Evolutionary conservation across 2,888 invertebrate genomes (phyloP).

Genomic region (Sturmia bella): DNA sequence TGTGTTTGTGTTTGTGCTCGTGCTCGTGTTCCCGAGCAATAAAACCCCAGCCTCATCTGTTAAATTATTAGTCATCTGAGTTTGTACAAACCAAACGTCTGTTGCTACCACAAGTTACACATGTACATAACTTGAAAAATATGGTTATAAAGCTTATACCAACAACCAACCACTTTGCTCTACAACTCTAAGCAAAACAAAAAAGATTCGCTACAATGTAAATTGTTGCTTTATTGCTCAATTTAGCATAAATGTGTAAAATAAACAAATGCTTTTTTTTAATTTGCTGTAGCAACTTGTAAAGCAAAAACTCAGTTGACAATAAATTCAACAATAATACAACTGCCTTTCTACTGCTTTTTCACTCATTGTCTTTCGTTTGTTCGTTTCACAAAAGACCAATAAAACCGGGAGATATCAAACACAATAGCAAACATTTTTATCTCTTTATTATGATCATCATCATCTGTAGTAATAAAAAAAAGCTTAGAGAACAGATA

Average conservation of each 20-base stretch:
- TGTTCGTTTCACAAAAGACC: not conserved
- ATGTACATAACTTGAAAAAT: constrained; percentile 17
- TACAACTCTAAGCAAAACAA: not conserved
- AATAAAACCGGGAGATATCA: constrained; percentile 28
- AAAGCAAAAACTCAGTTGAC: constrained; percentile 30
- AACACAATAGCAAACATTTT: constrained; percentile 13
- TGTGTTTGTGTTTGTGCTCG: too few species aligned
- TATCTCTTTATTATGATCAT: constrained; percentile 35
- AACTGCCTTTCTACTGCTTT: not conserved
- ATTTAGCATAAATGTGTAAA: constrained; percentile 54
- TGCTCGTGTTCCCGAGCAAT: not conserved
- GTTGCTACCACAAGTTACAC: constrained; percentile 12
- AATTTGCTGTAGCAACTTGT: constrained; percentile 28
- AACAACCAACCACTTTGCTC: constrained; percentile 13
- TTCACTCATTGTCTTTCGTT: not conserved
- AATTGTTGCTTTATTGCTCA: constrained; percentile 51
- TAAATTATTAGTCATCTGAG: constrained; percentile 58
- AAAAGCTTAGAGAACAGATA: constrained; percentile 36
- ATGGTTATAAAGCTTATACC: not conserved
- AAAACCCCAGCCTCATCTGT: constrained; percentile 47
- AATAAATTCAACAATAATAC: constrained; percentile 37
- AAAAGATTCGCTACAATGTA: not conserved
- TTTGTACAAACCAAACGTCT: constrained; percentile 4
- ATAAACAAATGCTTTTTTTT: constrained; percentile 43
- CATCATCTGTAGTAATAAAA: constrained; percentile 10